A percentile compares a stretch with the other conserved stretches of the same genome.
These are phyloP conservation scores for Caenorhabditis becei DNA, from an alignment of 2,888 invertebrate genomes.

Conservation along the genomic window DNA sequence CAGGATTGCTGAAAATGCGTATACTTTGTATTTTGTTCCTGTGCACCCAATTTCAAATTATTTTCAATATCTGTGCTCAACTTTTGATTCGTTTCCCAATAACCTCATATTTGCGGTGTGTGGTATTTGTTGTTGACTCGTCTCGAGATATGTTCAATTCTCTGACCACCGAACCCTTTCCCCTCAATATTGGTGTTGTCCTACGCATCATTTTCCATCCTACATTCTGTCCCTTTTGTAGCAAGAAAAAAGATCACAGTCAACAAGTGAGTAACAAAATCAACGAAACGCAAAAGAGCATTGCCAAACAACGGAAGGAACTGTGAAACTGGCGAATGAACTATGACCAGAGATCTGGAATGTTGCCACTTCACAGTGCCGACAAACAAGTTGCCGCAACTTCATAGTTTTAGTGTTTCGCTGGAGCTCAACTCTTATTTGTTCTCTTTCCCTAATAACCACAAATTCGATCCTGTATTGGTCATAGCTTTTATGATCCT, in stretches of 20 bases:
- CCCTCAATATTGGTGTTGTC: constrained; percentile 14
- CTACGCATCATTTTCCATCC: constrained; percentile 33
- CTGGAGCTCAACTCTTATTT: constrained; percentile 37
- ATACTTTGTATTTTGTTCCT: not conserved
- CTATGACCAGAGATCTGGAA: constrained; percentile 56
- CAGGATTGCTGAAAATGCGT: constrained; percentile 46
- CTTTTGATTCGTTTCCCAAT: not conserved
- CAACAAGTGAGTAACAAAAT: constrained; percentile 56
- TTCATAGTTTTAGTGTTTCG: not conserved
- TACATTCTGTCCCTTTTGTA: not conserved
- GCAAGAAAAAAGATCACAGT: constrained; percentile 31
- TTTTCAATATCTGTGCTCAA: not conserved
- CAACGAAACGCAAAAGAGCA: constrained; percentile 37
- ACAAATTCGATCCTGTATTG: constrained; percentile 21
- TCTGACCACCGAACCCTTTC: constrained; percentile 25
- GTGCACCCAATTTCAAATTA: not conserved
- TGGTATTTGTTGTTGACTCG: constrained; percentile 30
- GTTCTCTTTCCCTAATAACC: constrained; percentile 20
- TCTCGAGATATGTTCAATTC: not conserved
- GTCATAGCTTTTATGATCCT: constrained; percentile 36
- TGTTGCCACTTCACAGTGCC: constrained; percentile 38
- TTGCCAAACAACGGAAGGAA: constrained; percentile 38
- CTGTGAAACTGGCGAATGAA: constrained; percentile 42
- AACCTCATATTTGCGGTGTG: constrained; percentile 18
- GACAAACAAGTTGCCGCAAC: constrained; percentile 48